Percentiles rank a stretch among this genome's conserved stretches.
These are phyloP conservation scores for Venustaconcha ellipsiformis DNA, from an alignment of 1,140 invertebrate genomes.

Conservation along the genomic window DNA sequence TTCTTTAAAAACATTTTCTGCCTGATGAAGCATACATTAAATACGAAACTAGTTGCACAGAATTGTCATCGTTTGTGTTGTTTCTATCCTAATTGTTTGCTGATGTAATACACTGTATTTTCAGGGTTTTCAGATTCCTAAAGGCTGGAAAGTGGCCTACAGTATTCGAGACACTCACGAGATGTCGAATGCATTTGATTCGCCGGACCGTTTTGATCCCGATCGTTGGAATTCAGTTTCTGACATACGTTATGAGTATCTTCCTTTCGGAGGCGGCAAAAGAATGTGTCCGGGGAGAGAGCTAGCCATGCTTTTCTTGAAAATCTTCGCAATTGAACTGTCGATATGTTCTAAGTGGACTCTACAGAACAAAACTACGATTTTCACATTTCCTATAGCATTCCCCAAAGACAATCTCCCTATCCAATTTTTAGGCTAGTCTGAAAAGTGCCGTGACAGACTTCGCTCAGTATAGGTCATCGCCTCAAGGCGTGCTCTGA, in stretches of 20 bases:
- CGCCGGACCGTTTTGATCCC: conserved; percentile 47
- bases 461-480: too few relatives aligned
- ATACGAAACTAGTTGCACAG: too few relatives aligned
- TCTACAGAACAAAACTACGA: conserved; percentile 41
- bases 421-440: conserved; percentile 16
- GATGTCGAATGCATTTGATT: conserved; percentile 31
- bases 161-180: conserved; percentile 58
- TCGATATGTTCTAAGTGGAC: conserved; percentile 43
- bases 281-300: conserved; percentile 59
- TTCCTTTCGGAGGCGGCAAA: conserved; percentile 57
- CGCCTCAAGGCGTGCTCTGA: too few relatives aligned
- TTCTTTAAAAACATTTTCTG: too few relatives aligned
- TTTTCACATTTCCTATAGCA: conserved; percentile 53
- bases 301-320: conserved; percentile 50
- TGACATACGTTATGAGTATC: conserved; percentile 40
- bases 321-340: conserved; percentile 52
- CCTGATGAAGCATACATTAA: too few relatives aligned
- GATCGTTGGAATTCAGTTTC: conserved; percentile 50
- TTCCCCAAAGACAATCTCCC: conserved; percentile 50
- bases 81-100: too few relatives aligned
- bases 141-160: conserved; percentile 58
- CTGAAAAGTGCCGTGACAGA: too few relatives aligned
- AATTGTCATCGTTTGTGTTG: too few relatives aligned
- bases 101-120: conserved; percentile 9
- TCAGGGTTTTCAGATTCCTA: conserved; percentile 61